Evolutionary conservation across 1,140 invertebrate genomes (phyloP).

Genomic region (Tetramorium alpestre): DNA sequence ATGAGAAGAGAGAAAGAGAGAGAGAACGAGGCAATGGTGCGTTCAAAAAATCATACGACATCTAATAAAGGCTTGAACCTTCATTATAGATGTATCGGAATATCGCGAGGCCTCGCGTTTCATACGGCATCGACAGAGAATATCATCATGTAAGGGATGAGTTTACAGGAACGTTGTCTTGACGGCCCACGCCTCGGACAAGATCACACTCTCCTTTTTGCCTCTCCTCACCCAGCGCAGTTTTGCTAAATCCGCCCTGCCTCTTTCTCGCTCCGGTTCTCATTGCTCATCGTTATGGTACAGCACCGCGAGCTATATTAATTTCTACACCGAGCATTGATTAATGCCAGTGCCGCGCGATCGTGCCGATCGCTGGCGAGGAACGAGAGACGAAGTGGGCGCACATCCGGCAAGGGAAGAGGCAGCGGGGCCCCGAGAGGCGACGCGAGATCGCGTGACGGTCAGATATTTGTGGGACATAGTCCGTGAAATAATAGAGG

Average conservation of each 20-base stretch:
- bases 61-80: conserved; percentile 65
- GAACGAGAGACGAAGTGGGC: not conserved
- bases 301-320: conserved; percentile 69
- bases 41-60: conserved; percentile 28
- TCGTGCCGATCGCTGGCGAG: conserved; percentile 52
- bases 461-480: conserved; percentile 57
- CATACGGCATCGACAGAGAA: conserved; percentile 45
- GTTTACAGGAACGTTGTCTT: conserved; percentile 60
- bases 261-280: conserved; percentile 17
- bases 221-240: not conserved
- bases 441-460: conserved; percentile 69
- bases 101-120: conserved; percentile 55
- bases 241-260: conserved; percentile 34
- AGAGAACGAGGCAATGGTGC: not conserved
- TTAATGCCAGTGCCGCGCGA: conserved; percentile 66
- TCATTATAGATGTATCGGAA: conserved; percentile 66
- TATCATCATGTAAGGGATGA: conserved; percentile 50
- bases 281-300: conserved; percentile 23
- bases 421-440: not conserved
- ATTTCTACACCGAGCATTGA: conserved; percentile 71
- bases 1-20: not conserved
- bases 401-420: not conserved
- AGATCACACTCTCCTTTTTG: conserved; percentile 17
- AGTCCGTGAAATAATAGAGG: conserved; percentile 67
- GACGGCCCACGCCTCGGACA: conserved; percentile 61